Percentiles rank a stretch among this genome's conserved stretches.
Evolutionary conservation across 2,888 invertebrate species (phyloP).

Genomic region (Dinocampus coccinellae): DNA sequence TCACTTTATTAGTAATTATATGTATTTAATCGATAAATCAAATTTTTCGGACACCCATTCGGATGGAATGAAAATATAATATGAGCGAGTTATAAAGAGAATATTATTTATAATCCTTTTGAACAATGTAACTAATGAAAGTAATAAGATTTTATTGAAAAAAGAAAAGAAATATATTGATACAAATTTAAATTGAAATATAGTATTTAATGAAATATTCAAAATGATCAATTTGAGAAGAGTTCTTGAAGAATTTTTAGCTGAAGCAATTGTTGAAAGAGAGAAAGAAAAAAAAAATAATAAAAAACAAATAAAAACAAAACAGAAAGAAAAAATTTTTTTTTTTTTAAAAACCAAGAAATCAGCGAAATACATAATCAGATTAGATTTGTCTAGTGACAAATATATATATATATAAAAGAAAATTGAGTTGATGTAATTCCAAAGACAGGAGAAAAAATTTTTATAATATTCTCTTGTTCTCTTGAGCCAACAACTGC

Average conservation of each 20-base stretch:
- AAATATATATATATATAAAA: conserved; percentile 8
- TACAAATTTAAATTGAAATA: background rate
- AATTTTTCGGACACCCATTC: conserved; percentile 39
- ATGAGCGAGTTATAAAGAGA: background rate
- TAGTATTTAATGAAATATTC: background rate
- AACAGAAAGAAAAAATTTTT: too few relatives aligned
- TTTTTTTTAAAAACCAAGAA: conserved; percentile 68
- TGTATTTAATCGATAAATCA: conserved; percentile 7
- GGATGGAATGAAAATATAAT: conserved; percentile 25
- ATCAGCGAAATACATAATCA: conserved; percentile 66
- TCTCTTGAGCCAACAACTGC: background rate
- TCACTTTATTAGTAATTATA: conserved; percentile 29
- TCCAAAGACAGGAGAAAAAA: conserved; percentile 12
- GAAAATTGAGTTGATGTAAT: background rate
- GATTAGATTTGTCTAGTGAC: conserved; percentile 35
- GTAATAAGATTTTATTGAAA: conserved; percentile 17
- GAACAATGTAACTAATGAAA: conserved; percentile 17
- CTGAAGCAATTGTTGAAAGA: background rate
- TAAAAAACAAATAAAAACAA: too few relatives aligned
- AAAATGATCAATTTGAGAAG: background rate
- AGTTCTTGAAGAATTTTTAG: background rate
- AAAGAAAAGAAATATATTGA: background rate
- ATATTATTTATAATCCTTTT: background rate
- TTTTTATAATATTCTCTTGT: conserved; percentile 17
- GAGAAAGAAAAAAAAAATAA: conserved; percentile 15